phyloP scores from a whole-genome alignment of 92 coral and sea anemone species.

The Muricea muricata region DNA sequence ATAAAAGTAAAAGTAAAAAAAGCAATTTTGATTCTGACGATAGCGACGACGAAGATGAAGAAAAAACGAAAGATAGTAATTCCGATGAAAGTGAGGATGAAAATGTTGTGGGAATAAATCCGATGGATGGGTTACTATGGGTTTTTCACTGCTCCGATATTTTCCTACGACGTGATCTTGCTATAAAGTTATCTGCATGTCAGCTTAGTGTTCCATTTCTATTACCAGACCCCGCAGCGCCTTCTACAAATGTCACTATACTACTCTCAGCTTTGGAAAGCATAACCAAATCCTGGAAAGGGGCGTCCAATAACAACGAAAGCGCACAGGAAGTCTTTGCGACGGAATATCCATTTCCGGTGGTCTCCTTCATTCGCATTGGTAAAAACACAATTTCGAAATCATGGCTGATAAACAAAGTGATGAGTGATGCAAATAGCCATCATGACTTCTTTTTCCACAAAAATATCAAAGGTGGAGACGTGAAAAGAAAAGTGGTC shows the following conservation, averaged over 20 bases:
- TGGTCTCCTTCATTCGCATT: slow-evolving; percentile 10
- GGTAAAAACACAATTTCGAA: not conserved
- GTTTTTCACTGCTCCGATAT: not conserved
- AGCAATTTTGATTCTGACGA: not conserved
- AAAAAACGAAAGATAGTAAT: no score
- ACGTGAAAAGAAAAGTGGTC: not conserved
- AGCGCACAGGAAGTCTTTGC: not conserved
- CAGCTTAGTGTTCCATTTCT: not conserved
- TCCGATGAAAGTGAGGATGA: no score
- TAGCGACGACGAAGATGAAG: not conserved
- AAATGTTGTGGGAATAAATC: not conserved
- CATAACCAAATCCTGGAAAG: not conserved
- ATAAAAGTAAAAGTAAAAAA: not conserved
- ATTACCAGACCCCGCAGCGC: not conserved
- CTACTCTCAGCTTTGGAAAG: not conserved
- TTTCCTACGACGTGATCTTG: not conserved
- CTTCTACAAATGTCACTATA: not conserved
- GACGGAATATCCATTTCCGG: not conserved
- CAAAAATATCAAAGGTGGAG: not conserved
- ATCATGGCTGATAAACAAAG: not conserved
- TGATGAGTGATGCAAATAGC: not conserved
- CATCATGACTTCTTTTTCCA: not conserved
- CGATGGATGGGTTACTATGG: slow-evolving; percentile 29
- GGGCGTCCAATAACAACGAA: not conserved
- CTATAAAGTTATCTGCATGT: not conserved